Base-by-base conservation (phyloP, 92 coral and sea anemone species). In the Pocillopora meandrina region DNA sequence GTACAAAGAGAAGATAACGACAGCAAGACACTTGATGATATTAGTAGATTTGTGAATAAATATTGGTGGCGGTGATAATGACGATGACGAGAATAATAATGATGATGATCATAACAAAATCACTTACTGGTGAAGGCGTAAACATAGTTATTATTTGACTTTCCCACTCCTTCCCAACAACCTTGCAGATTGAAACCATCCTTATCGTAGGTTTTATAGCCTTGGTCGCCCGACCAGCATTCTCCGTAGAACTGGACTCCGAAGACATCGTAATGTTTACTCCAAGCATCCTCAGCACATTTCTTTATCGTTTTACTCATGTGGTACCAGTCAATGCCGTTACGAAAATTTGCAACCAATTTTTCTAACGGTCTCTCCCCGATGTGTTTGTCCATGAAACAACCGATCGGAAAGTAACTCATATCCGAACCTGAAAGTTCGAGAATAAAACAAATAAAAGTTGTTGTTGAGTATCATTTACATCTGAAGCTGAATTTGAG, bases 161-260 rank as follows among this genome's bases (percentile, higher is more conserved):
- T 80, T 2, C 94, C 94, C 71, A 91, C 94, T 9, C 91, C 91
- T 42, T 84, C 74, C 94, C 94, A 91, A 72, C 94, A 91, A 1
- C 87, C 89, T 15, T 58, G 35, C 56, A 60, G 56, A 62, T 85
- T 87, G 14, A 21, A 72, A 15, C 94, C 94, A 58, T 91, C 91
- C 17, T 84, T 80, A 75, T 72, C 76, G 72, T 84, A 91, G 15
- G 86, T 91, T 52, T 71, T 57, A 61, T 91, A 73, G 1, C 94
- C 91, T 47, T 33, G 12, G 9, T 17, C 55, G 0, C 97, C 97
- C 18, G 97, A 93, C 97, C 97, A 93, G 76, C 97, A 93, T 63
- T 93, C 97, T 11, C 93, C 97, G 59, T 91, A 93, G 77, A 49
- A 93, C 82, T 93, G 97, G 34, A 93, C 63, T 7, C 97, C 97